Percentiles rank a stretch among this genome's conserved stretches.
phyloP scores from a whole-genome alignment of 2,888 invertebrate species.

The Octodonta nipae region DNA sequence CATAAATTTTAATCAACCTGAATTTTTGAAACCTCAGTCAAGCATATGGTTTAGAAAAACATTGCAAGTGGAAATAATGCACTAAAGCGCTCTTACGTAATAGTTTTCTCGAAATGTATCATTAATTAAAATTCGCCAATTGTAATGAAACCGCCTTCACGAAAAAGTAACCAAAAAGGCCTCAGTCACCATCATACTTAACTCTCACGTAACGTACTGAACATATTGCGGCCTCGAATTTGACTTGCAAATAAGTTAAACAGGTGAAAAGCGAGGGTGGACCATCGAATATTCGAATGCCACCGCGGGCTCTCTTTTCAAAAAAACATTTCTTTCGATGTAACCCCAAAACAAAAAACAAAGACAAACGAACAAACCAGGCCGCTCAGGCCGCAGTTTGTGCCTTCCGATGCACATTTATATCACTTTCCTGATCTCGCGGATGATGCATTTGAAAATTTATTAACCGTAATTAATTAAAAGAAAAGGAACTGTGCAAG shows the following conservation, averaged over 20 bases:
- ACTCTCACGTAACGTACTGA: constrained; percentile 3
- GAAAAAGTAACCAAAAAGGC: too few species aligned
- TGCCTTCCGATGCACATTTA: constrained; percentile 13
- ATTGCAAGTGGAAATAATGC: too few species aligned
- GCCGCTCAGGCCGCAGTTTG: background rate
- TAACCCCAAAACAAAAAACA: background rate
- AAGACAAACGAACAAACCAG: background rate
- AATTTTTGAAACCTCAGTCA: too few species aligned
- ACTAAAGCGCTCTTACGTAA: too few species aligned
- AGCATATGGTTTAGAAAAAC: too few species aligned
- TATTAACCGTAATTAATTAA: constrained; percentile 18
- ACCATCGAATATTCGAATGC: constrained; percentile 17
- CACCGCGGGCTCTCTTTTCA: constrained; percentile 20
- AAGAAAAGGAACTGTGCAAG: constrained; percentile 11
- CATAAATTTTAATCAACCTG: too few species aligned
- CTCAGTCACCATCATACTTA: too few species aligned
- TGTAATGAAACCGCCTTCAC: too few species aligned
- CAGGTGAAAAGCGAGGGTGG: constrained; percentile 32
- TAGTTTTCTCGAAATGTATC: too few species aligned
- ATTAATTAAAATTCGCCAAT: too few species aligned
- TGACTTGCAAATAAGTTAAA: constrained; percentile 27
- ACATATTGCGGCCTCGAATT: constrained; percentile 20
- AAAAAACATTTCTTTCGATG: too few species aligned
- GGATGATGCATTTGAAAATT: constrained; percentile 17
- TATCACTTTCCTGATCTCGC: constrained; percentile 16